Percentiles rank a stretch among this genome's conserved stretches.
Conservation (phyloP, 2,113 vertebrate genomes). For the Morone saxatilis region DNA sequence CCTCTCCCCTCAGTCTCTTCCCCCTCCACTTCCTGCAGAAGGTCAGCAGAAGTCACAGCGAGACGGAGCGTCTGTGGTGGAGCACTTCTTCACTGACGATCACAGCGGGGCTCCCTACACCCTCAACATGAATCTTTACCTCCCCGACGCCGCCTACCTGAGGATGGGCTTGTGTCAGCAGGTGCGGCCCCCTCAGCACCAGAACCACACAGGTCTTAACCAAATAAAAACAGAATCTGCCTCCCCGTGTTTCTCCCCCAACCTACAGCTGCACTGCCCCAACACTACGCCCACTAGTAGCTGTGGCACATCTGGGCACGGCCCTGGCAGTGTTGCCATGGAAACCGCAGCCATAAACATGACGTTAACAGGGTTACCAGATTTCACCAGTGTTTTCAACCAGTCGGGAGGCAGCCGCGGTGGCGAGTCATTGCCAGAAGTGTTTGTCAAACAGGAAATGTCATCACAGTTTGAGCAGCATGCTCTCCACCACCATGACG, state of each 20-base stretch:
- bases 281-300: conserved; percentile 60
- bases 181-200: conserved; percentile 81
- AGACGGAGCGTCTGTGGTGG: conserved; percentile 89
- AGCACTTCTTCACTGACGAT: conserved; percentile 93
- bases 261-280: conserved; percentile 89
- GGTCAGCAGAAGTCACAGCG: conserved; percentile 87
- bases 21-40: conserved; percentile 62
- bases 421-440: conserved; percentile 75
- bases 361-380: conserved; percentile 88
- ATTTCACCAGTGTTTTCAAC: conserved; percentile 98
- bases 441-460: conserved; percentile 98
- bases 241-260: conserved; percentile 85
- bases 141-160: conserved; percentile 93
- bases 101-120: conserved; percentile 91
- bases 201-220: conserved; percentile 76
- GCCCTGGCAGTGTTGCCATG: conserved; percentile 69
- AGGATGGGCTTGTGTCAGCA: conserved; percentile 94
- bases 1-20: conserved; percentile 89
- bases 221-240: conserved; percentile 94
- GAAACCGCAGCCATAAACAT: conserved; percentile 71
- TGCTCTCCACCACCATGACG: conserved; percentile 67
- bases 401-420: conserved; percentile 71
- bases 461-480: conserved; percentile 79
- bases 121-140: conserved; percentile 98
- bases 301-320: conserved; percentile 67